Evolutionary conservation across 1,140 invertebrate species (phyloP).

Genomic region (Ceratitis capitata): DNA sequence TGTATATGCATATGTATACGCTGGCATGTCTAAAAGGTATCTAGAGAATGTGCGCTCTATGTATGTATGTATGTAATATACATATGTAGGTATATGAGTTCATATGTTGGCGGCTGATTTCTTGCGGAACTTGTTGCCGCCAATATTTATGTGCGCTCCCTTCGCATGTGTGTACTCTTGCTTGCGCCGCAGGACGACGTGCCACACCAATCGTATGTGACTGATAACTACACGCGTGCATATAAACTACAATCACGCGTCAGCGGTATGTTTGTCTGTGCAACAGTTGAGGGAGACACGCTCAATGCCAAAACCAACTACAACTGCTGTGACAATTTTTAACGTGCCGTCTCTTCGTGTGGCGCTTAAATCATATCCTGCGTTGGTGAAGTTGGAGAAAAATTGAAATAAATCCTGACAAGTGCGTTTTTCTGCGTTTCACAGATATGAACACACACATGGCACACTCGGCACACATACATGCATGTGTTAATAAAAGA

Average conservation of each 20-base stretch:
- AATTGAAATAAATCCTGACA: conserved; percentile 25
- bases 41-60: background rate
- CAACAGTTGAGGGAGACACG: too few species aligned
- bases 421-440: conserved; percentile 2
- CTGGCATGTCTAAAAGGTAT: background rate
- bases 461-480: background rate
- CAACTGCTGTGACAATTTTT: background rate
- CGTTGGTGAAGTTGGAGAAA: background rate
- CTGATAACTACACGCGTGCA: background rate
- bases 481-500: background rate
- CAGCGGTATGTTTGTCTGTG: background rate
- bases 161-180: background rate
- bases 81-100: background rate
- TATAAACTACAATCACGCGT: background rate
- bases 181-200: background rate
- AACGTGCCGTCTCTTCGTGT: background rate
- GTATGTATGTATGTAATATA: background rate
- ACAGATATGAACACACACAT: background rate
- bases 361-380: background rate
- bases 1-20: background rate
- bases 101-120: background rate
- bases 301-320: background rate
- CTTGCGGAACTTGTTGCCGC: background rate
- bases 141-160: background rate
- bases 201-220: background rate